phyloP scores from a whole-genome alignment of 2,797 vertebrate species.

The Sebastes oblongus region DNA sequence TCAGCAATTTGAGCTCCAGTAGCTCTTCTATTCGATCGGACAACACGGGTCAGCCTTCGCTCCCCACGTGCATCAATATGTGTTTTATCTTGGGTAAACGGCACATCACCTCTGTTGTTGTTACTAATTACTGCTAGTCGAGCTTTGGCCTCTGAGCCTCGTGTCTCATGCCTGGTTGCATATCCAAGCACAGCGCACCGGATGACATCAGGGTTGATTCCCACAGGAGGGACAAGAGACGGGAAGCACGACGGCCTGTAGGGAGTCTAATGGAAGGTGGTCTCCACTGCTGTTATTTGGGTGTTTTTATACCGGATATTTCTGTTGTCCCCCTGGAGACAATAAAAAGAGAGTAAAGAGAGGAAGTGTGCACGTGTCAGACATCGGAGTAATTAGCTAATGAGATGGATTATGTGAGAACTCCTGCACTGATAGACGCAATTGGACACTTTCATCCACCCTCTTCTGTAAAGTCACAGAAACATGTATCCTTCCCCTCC shows the following conservation, averaged over 20 bases:
- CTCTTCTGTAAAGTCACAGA: background rate
- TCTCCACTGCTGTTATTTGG: background rate
- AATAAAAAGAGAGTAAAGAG: background rate
- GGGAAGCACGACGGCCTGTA: background rate
- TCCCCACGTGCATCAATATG: too few relatives aligned
- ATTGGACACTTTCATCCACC: background rate
- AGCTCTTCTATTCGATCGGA: too few relatives aligned
- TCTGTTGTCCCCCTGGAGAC: background rate
- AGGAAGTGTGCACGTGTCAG: background rate
- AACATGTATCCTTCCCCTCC: background rate
- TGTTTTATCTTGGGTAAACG: background rate
- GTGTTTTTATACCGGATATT: background rate
- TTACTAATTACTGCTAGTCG: background rate
- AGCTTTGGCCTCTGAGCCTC: background rate
- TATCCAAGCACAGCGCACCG: background rate
- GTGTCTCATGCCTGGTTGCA: background rate
- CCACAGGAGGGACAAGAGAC: constrained; percentile 3
- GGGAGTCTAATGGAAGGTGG: background rate
- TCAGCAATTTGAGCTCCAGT: too few relatives aligned
- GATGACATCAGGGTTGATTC: constrained; percentile 33
- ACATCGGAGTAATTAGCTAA: constrained; percentile 23
- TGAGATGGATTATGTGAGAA: background rate
- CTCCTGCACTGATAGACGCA: background rate
- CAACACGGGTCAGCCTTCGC: too few relatives aligned
- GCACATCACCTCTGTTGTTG: background rate